A percentile compares a stretch with the other conserved stretches of the same genome.
These are phyloP conservation scores for Boulengeromyrus knoepffleri DNA, from an alignment of 2,113 vertebrate species.

Conservation along the genomic window DNA sequence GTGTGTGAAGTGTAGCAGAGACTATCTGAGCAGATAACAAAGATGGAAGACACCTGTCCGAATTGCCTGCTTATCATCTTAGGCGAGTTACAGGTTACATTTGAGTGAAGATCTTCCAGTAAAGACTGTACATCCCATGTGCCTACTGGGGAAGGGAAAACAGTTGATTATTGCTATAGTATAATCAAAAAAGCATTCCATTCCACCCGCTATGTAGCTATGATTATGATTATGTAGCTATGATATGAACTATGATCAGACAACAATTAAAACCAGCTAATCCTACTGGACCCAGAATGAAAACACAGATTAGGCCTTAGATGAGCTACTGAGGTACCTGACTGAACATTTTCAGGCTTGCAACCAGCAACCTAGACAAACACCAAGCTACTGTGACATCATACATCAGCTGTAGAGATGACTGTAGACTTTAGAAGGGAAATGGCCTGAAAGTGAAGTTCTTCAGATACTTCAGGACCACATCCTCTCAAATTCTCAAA, in stretches of 20 bases:
- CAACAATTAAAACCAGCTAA: background rate
- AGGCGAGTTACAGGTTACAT: background rate
- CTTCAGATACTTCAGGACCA: background rate
- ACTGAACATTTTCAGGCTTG: background rate
- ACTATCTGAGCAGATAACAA: background rate
- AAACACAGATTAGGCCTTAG: background rate
- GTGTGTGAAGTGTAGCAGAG: background rate
- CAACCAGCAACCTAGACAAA: background rate
- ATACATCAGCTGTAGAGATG: background rate
- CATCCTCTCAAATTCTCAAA: background rate
- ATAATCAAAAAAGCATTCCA: background rate
- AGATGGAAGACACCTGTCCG: background rate
- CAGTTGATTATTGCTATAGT: background rate
- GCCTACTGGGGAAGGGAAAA: background rate
- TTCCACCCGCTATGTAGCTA: background rate
- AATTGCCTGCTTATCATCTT: background rate
- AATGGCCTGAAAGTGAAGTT: background rate
- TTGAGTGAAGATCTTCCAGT: background rate
- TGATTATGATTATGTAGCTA: no score
- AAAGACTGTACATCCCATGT: background rate
- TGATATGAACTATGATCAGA: no score
- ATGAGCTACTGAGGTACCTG: background rate
- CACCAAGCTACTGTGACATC: background rate
- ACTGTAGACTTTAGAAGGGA: background rate
- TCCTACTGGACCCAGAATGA: background rate